Evolutionary conservation across 2,797 vertebrate genomes (phyloP).

Genomic region (Bradypodion ventrale): DNA sequence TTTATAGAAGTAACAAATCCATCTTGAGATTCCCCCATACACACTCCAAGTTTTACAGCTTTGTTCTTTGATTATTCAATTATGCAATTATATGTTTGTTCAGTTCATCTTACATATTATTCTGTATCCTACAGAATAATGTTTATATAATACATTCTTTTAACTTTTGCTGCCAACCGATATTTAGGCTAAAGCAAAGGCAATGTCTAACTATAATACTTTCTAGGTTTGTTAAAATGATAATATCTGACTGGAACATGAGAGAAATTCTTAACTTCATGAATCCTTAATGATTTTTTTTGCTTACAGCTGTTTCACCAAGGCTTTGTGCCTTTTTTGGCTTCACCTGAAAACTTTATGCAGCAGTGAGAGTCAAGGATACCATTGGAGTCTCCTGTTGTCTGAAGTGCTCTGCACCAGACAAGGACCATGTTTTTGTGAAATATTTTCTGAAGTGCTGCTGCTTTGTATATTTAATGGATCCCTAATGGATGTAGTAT

Average conservation of each 20-base stretch:
- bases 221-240: background rate
- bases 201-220: background rate
- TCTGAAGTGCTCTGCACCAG: no score
- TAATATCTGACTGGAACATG: background rate
- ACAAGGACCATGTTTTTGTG: no score
- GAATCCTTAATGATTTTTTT: background rate
- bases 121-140: background rate
- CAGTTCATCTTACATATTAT: no score
- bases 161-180: background rate
- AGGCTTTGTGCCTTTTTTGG: background rate
- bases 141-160: background rate
- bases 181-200: no score
- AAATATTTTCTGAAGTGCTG: no score
- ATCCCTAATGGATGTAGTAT: no score
- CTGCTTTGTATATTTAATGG: no score
- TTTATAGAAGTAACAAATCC: background rate
- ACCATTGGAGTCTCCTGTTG: no score
- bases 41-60: background rate
- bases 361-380: background rate
- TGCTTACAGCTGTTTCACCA: background rate
- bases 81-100: background rate
- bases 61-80: background rate
- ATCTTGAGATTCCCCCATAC: background rate
- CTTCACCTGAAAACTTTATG: background rate
- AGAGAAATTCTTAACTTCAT: background rate